Evolutionary conservation across 1,140 invertebrate species (phyloP), one percentile per base, ranked within the genome.

Genomic region (Platyura marginata): DNA sequence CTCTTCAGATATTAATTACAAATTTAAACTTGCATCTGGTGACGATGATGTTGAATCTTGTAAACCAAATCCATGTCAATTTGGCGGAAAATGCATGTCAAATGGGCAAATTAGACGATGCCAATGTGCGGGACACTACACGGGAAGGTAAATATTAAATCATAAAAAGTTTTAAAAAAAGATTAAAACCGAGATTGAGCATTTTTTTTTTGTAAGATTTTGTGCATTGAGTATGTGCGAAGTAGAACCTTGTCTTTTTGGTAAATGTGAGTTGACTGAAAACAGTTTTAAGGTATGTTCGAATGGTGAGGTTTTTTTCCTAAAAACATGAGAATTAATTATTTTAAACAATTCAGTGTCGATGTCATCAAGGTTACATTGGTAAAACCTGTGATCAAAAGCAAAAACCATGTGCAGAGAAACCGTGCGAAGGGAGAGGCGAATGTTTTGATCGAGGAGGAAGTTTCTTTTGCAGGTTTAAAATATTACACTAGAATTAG

Each of bases 201-300:
- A 29, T 8, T 36, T 36, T 16, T 11, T 21, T 11, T 11, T 22
- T 16, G 34, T 1, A 18, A 62, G 74, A 46, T 77, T 80, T 55
- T 81, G 79, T 55, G 68, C 72, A 21, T 55, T 81, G 29, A 79
- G 71, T 3, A 64, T 75, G 29, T 84, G 80, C 57, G 77, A 82
- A 50, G 50, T 76, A 16, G 70, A 76, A 9, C 77, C 79, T 0
- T 84, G 80, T 55, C 56, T 74, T 11, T 77, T 76, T 59, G 80
- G 80, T 2, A 67, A 68, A 42, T 84, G 80, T 47, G 63, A 74
- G 43, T 52, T 80, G 11, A 69, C 68, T 1, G 38, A 57, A 0
- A 64, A 55, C 10, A 65, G 65, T 21, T 75, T 66, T 49, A 51
- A 51, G 45, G 49, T 51, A 33, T 29, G 32, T 38, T 38, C 10